These are phyloP conservation scores for Rhadinocentrus ornatus DNA, from an alignment of 2,797 vertebrate species.

Conservation along the genomic window DNA sequence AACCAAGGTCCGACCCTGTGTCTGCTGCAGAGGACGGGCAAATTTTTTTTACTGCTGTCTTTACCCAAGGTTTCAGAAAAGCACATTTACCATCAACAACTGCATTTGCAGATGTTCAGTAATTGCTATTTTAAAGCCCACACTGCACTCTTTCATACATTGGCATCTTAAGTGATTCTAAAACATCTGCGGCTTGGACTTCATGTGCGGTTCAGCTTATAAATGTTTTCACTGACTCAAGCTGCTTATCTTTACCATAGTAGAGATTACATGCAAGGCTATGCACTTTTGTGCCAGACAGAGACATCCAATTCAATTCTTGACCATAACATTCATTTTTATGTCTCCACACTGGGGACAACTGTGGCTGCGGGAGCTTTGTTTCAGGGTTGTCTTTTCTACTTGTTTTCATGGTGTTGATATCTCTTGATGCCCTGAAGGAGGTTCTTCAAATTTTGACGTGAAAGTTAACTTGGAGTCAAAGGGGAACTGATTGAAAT, in stretches of 20 bases:
- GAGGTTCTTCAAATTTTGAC: neutral
- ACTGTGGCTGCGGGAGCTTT: neutral
- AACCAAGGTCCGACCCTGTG: conserved; percentile 44
- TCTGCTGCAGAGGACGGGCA: conserved; percentile 6
- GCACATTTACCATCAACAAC: neutral
- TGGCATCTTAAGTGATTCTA: conserved; percentile 3
- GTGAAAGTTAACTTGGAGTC: neutral
- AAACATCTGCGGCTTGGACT: conserved; percentile 9
- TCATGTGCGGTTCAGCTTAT: neutral
- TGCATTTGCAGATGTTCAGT: conserved; percentile 5
- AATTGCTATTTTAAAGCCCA: conserved; percentile 11
- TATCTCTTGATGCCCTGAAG: neutral
- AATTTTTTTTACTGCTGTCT: conserved; percentile 1
- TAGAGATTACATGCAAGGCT: conserved; percentile 11
- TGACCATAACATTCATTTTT: neutral
- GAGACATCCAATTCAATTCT: neutral
- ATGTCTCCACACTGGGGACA: neutral
- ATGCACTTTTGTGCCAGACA: neutral
- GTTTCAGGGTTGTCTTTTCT: neutral
- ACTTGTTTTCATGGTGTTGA: neutral
- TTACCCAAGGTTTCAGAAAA: conserved; percentile 29
- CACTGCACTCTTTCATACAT: neutral
- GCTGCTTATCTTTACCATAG: neutral
- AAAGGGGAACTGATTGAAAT: neutral
- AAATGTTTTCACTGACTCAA: conserved; percentile 17